These are phyloP conservation scores for Malurus elegans DNA, from an alignment of 2,113 vertebrate genomes.

Conservation along the genomic window DNA sequence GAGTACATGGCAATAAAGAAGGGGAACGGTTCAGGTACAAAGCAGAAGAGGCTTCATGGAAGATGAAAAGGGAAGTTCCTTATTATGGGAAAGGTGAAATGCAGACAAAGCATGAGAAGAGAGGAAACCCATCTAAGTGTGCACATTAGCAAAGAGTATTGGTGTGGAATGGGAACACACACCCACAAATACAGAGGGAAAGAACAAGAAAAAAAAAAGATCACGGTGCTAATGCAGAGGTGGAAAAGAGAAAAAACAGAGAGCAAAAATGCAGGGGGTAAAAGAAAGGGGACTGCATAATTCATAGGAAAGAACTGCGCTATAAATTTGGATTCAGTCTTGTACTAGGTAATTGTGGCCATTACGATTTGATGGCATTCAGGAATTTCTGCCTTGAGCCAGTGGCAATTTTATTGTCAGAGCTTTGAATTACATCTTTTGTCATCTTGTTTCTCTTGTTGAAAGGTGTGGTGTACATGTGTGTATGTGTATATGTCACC, in stretches of 20 bases:
- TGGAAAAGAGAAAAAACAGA: neutral
- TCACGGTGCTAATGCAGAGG: rapidly evolving
- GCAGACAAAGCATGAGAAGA: neutral
- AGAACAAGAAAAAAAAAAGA: neutral
- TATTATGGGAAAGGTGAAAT: neutral
- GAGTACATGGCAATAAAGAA: neutral
- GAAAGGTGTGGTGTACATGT: neutral
- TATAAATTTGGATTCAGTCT: neutral
- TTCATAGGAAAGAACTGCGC: neutral
- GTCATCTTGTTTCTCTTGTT: neutral
- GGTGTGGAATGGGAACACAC: neutral
- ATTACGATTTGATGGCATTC: neutral
- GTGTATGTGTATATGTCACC: too few relatives aligned
- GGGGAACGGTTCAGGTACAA: neutral
- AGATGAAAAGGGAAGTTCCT: neutral
- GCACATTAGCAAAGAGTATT: neutral
- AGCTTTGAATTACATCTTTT: neutral
- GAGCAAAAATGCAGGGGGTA: neutral
- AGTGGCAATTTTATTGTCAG: neutral
- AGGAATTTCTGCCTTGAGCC: neutral
- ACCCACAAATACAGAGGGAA: neutral
- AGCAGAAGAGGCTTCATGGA: neutral
- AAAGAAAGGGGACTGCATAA: neutral
- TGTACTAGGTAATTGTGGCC: neutral
- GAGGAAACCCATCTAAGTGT: rapidly evolving